Conservation (phyloP, 2,797 vertebrate species). For the Pseudochaenichthys georgianus region DNA sequence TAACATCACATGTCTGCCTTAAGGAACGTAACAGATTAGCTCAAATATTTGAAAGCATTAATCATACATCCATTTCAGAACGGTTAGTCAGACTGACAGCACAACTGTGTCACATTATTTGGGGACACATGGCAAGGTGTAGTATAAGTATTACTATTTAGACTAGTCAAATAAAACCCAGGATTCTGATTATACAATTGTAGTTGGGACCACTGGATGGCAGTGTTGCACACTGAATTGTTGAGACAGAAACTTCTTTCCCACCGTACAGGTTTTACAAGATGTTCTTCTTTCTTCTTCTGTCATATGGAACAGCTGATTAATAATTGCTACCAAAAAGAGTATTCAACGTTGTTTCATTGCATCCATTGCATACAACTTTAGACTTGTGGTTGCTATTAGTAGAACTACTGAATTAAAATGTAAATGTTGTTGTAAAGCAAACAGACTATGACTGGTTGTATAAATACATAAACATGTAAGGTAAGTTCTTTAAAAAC, state of each 20-base stretch:
- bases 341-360: not conserved
- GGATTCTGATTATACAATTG: not conserved
- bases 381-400: not conserved
- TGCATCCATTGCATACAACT: not conserved
- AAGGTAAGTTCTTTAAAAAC: not conserved
- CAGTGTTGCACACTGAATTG: constrained; percentile 44
- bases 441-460: not conserved
- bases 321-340: constrained; percentile 5
- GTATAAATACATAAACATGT: constrained; percentile 2
- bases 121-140: not conserved
- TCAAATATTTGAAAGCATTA: not conserved
- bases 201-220: constrained; percentile 61
- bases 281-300: not conserved
- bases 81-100: not conserved
- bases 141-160: not conserved
- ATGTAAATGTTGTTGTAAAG: not conserved
- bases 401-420: not conserved
- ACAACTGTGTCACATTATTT: not conserved
- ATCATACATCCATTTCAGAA: not conserved
- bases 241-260: not conserved
- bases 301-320: not conserved
- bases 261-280: not conserved
- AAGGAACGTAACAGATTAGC: not conserved
- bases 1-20: not conserved
- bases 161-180: not conserved